A percentile compares a stretch with the other conserved stretches of the same genome.
Conservation (phyloP, 30 jellyfish, hydroid and myxozoan genomes). For the Rhopilema esculentum region DNA sequence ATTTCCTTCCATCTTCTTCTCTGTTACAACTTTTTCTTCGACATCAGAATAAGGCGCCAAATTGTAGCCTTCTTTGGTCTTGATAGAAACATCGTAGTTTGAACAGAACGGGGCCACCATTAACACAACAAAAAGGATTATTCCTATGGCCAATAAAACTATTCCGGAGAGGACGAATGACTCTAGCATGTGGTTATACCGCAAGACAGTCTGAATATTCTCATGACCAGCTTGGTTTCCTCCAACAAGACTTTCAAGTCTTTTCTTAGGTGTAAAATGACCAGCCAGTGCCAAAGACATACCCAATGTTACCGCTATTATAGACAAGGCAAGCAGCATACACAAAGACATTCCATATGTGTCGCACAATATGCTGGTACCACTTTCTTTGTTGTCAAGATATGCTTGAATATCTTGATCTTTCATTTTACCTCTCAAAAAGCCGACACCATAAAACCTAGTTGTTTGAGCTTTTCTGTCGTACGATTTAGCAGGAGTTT, state of each 20-base stretch:
- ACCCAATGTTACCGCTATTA: slow-evolving; percentile 51
- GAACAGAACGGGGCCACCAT: slow-evolving; percentile 64
- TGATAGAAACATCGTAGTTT: slow-evolving; percentile 39
- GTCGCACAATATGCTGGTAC: slow-evolving; percentile 16
- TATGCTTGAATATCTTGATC: slow-evolving; percentile 19
- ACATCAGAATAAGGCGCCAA: slow-evolving; percentile 60
- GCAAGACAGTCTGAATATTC: slow-evolving; percentile 21
- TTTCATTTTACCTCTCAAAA: slow-evolving; percentile 55
- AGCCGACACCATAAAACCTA: slow-evolving; percentile 72
- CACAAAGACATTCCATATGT: slow-evolving; percentile 35
- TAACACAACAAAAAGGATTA: slow-evolving; percentile 32
- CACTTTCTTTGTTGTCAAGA: slow-evolving; percentile 24
- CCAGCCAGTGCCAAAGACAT: slow-evolving; percentile 75
- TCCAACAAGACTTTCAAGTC: not conserved
- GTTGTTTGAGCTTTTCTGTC: slow-evolving; percentile 73
- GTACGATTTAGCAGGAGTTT: slow-evolving; percentile 45
- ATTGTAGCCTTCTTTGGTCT: slow-evolving; percentile 38
- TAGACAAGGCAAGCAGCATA: slow-evolving; percentile 35
- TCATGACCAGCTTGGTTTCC: slow-evolving; percentile 15
- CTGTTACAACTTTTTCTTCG: slow-evolving; percentile 8
- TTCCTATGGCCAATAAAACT: slow-evolving; percentile 66
- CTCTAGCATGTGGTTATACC: slow-evolving; percentile 62
- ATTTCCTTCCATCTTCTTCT: not conserved
- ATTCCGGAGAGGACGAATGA: slow-evolving; percentile 69
- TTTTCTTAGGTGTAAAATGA: slow-evolving; percentile 68